A percentile compares a stretch with the other conserved stretches of the same genome.
Conservation (phyloP, 2,113 vertebrate genomes). For the Elgaria multicarinata region DNA sequence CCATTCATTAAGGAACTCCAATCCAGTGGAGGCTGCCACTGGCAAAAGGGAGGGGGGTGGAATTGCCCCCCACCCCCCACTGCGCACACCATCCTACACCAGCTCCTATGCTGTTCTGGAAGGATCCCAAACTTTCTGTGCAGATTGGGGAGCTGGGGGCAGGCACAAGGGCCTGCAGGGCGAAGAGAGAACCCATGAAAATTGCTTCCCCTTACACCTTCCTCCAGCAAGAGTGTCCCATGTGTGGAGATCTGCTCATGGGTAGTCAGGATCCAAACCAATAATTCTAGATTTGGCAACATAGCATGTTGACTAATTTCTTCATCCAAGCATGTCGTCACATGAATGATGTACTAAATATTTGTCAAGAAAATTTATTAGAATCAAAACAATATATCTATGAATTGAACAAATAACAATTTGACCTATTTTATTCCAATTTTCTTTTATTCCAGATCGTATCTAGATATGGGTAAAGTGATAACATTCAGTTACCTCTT, state of each 20-base stretch:
- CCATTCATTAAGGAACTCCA: neutral
- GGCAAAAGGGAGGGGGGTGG: neutral
- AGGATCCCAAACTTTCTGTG: too few relatives aligned
- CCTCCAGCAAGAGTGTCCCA: neutral
- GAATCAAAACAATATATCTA: too few relatives aligned
- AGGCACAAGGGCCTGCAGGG: too few relatives aligned
- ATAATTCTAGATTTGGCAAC: neutral
- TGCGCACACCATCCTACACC: neutral
- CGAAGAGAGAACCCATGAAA: too few relatives aligned
- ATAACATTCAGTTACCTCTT: conserved; percentile 98
- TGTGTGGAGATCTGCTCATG: neutral
- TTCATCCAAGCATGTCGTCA: neutral
- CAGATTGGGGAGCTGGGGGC: too few relatives aligned
- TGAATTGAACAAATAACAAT: conserved; percentile 4
- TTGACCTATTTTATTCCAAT: neutral
- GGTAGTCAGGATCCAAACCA: neutral
- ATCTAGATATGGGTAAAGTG: conserved; percentile 98
- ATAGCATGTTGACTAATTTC: neutral
- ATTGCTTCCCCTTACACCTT: neutral
- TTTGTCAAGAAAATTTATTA: neutral
- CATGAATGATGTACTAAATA: neutral
- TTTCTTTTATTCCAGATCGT: conserved; percentile 84
- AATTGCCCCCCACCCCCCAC: neutral
- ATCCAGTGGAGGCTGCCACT: neutral
- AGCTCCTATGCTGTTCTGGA: neutral